Evolutionary conservation across 1,140 invertebrate species (phyloP).

Genomic region (Aphidius gifuensis): DNA sequence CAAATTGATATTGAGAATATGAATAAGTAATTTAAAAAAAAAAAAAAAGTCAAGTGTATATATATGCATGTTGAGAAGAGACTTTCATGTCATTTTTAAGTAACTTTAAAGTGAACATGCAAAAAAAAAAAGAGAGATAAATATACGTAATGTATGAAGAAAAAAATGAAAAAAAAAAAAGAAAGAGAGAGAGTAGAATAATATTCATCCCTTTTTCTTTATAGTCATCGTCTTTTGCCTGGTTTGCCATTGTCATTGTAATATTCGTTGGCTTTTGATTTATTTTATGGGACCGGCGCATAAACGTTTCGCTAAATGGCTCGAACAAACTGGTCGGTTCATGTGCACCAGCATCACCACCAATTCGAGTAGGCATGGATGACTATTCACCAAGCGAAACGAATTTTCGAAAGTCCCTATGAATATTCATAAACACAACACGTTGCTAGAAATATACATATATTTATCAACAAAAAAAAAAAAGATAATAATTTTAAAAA

Average conservation of each 20-base stretch:
- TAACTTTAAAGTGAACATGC: too few relatives aligned
- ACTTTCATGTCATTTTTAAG: too few relatives aligned
- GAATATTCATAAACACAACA: conserved; percentile 18
- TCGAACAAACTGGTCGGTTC: conserved; percentile 14
- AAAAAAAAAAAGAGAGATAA: too few relatives aligned
- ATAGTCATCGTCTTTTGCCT: background rate
- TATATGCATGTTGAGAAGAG: too few relatives aligned
- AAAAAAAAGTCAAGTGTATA: too few relatives aligned
- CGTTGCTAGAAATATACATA: background rate
- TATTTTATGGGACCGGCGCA: conserved; percentile 46
- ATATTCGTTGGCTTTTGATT: conserved; percentile 45
- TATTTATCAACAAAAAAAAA: too few relatives aligned
- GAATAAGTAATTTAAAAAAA: too few relatives aligned
- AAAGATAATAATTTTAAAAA: too few relatives aligned
- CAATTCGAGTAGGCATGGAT: background rate
- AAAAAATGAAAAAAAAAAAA: too few relatives aligned
- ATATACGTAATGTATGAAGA: too few relatives aligned
- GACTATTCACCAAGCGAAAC: background rate
- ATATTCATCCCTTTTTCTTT: background rate
- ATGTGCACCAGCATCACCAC: background rate
- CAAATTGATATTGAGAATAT: too few relatives aligned
- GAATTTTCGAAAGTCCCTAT: conserved; percentile 20
- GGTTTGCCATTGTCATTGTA: conserved; percentile 43
- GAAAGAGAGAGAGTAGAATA: background rate
- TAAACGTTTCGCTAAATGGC: conserved; percentile 44